phyloP scores from a whole-genome alignment of 2,797 vertebrate species.

The Hylomyscus alleni region DNA sequence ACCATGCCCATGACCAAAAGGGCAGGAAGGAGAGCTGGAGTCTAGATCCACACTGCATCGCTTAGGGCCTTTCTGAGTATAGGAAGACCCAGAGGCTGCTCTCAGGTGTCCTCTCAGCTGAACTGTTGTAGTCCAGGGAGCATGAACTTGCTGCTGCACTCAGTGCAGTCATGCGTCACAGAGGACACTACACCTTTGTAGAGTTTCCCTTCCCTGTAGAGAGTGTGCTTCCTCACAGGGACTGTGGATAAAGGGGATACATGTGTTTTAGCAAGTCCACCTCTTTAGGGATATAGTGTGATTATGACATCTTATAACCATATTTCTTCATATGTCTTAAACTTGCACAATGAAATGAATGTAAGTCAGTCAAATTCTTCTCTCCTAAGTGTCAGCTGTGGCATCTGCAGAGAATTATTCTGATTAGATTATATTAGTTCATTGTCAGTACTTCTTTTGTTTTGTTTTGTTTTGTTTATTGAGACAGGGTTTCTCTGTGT shows the following conservation, averaged over 20 bases:
- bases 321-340: constrained; percentile 48
- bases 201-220: not conserved
- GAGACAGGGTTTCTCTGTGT: too few species aligned
- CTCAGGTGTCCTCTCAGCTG: not conserved
- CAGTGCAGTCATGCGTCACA: fast-evolving
- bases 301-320: not conserved
- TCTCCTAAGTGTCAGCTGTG: not conserved
- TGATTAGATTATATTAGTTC: not conserved
- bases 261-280: not conserved
- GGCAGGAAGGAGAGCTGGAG: not conserved
- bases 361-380: not conserved
- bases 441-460: too few species aligned
- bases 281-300: not conserved
- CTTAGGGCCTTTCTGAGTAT: not conserved
- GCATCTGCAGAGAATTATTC: constrained; percentile 12
- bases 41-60: not conserved
- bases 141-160: not conserved
- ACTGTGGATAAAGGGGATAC: not conserved
- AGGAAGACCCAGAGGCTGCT: not conserved
- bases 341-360: not conserved
- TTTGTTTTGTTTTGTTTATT: too few species aligned
- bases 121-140: not conserved
- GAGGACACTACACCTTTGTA: not conserved
- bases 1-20: not conserved
- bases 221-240: not conserved